Conservation (phyloP, 1,140 invertebrate genomes). For the Drosophila arizonae region DNA sequence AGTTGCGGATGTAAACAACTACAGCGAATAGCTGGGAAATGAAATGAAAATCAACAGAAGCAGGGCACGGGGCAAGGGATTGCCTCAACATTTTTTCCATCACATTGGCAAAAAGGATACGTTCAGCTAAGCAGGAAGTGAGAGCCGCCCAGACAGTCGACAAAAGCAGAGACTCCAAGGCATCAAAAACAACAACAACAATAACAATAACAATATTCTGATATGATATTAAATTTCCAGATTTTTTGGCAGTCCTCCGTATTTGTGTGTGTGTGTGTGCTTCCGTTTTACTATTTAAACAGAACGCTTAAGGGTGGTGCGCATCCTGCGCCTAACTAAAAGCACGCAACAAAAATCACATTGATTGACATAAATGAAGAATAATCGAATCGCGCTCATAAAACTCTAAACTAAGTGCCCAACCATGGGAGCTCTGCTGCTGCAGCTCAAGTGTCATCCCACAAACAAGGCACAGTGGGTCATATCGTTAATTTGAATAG, state of each 20-base stretch:
- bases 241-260: constrained; percentile 23
- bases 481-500: background rate
- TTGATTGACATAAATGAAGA: constrained; percentile 82
- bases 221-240: constrained; percentile 69
- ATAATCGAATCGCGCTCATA: constrained; percentile 79
- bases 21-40: constrained; percentile 54
- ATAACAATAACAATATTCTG: constrained; percentile 31
- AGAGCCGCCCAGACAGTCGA: constrained; percentile 51
- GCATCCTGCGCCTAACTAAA: constrained; percentile 49
- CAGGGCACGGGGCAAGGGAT: constrained; percentile 44
- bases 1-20: constrained; percentile 76
- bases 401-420: constrained; percentile 77
- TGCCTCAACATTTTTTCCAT: constrained; percentile 43
- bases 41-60: constrained; percentile 75
- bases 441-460: constrained; percentile 54
- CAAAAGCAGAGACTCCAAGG: constrained; percentile 58
- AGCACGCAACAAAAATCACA: constrained; percentile 50
- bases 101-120: constrained; percentile 45
- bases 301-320: constrained; percentile 42
- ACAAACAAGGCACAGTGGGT: constrained; percentile 38
- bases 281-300: constrained; percentile 69
- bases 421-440: constrained; percentile 2
- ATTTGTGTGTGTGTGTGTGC: background rate
- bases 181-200: constrained; percentile 41
- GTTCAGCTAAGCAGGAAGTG: constrained; percentile 16